Evolutionary conservation across 2,797 vertebrate genomes (phyloP).

Genomic region (Buphagus erythrorhynchus): DNA sequence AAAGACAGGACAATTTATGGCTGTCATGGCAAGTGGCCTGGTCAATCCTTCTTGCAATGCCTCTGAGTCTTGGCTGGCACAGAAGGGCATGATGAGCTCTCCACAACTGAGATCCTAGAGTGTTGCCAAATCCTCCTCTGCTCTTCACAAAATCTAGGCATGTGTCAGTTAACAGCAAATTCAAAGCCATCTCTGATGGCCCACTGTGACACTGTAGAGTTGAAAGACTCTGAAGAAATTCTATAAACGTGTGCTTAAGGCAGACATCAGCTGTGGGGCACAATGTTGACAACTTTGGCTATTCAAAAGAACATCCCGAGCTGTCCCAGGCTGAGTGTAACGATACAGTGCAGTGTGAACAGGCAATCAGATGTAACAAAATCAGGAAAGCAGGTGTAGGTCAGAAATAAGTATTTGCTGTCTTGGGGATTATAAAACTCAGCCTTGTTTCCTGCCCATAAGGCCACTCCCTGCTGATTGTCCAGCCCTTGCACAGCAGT

Average conservation of each 20-base stretch:
- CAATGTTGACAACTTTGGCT: background rate
- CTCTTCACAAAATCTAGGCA: slow-evolving; percentile 1
- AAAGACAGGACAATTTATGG: slow-evolving; percentile 24
- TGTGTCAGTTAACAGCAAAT: background rate
- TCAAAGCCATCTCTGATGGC: background rate
- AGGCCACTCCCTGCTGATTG: background rate
- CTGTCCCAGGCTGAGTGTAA: background rate
- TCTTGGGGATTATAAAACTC: background rate
- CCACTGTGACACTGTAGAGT: background rate
- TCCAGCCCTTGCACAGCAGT: background rate
- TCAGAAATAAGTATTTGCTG: background rate
- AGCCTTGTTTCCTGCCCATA: background rate
- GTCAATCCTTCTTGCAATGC: background rate
- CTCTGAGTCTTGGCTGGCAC: background rate
- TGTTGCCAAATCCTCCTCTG: background rate
- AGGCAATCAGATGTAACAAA: background rate
- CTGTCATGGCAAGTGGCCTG: background rate
- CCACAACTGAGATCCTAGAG: background rate
- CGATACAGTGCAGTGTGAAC: accelerated
- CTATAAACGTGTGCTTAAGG: background rate
- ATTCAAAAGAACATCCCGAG: background rate
- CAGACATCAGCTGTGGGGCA: background rate
- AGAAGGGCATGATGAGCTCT: background rate
- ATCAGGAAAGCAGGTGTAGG: background rate
- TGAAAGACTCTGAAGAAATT: background rate